Percentiles rank a stretch among this genome's conserved stretches.
Conservation (phyloP, 2,113 vertebrate species). For the Psittacus erithacus region DNA sequence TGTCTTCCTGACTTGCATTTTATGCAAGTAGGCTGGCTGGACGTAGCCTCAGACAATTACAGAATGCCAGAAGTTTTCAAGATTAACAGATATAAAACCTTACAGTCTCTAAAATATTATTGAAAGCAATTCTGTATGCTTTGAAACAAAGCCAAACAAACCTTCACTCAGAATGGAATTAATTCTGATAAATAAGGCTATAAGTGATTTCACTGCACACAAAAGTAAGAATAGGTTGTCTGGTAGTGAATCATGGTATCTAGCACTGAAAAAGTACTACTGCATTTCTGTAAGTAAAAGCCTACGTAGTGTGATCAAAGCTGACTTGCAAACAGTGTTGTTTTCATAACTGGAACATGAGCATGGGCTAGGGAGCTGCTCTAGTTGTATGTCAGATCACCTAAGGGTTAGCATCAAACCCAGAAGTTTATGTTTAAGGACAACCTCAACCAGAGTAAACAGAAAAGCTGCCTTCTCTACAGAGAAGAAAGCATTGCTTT, state of each 20-base stretch:
- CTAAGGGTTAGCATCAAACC: neutral
- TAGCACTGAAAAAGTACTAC: neutral
- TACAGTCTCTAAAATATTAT: neutral
- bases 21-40: neutral
- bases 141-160: neutral
- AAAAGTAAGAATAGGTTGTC: neutral
- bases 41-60: neutral
- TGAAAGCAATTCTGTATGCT: neutral
- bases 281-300: neutral
- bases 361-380: neutral
- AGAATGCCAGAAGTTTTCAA: neutral
- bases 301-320: neutral
- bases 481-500: neutral
- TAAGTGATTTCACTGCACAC: neutral
- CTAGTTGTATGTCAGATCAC: neutral
- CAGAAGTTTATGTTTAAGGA: neutral
- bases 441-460: neutral
- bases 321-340: neutral
- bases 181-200: neutral
- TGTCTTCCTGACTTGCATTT: neutral
- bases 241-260: neutral
- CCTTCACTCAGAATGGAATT: neutral
- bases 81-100: neutral
- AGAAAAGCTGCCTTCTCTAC: neutral
- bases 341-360: neutral